Evolutionary conservation across 2,888 invertebrate genomes (phyloP), one percentile per base, ranked within the genome.

Genomic region (Chydorus sphaericus): DNA sequence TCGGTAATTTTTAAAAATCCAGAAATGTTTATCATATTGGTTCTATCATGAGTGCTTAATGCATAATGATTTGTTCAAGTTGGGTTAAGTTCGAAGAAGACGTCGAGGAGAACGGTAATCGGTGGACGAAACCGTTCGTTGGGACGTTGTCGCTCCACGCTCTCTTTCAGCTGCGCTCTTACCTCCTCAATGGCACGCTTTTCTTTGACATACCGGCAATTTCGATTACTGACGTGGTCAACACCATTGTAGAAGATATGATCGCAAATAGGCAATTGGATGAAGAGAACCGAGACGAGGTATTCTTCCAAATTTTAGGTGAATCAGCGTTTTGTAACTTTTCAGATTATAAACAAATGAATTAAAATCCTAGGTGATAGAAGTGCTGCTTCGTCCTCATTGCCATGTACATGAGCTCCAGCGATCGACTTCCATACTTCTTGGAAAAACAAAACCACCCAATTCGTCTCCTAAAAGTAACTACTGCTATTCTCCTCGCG

Each of bases 111-210:
- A 76, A 75, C 8, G 77, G 77, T 29, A 74, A 75, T 62, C 65
- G 77, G 37, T 77, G 77, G 77, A 76, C 76, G 16, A 78, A 78
- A 62, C 77, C 77, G 10, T 76, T 76, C 64, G 77, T 78, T 6
- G 76, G 77, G 50, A 76, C 77, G 0, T 68, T 78, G 14, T 74
- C 75, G 2, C 68, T 78, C 20, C 75, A 77, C 62, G 72, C 76
- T 4, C 66, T 78, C 52, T 75, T 77, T 62, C 76, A 77, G 62
- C 65, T 78, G 54, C 65, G 77, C 58, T 72, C 70, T 16, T 18
- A 29, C 11, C 63, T 73, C n/a, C 59, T 65, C 28, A 66, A 65
- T 28, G 71, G 71, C 8, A 66, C 67, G 5, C 63, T 71, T 14
- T 60, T 71, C 60, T 63, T 73, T 73, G 16, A 68, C 69, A 11